Evolutionary conservation across 2,797 vertebrate species (phyloP), one percentile per base, ranked within the genome.

Genomic region (Glyptemys insculpta): DNA sequence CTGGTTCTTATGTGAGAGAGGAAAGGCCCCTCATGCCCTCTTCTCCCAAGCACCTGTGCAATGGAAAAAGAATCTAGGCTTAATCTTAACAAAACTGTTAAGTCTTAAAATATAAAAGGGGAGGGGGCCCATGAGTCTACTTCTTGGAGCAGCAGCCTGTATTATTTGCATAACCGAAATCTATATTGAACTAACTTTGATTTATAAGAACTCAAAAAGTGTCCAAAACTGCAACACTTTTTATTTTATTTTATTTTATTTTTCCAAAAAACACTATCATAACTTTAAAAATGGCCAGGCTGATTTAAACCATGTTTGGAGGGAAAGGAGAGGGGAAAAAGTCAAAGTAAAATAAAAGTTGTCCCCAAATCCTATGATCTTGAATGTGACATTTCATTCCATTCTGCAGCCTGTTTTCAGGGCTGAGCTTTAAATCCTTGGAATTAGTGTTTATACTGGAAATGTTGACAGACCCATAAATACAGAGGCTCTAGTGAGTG

Each of bases 381-480:
- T 88, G 57, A 8, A 56, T 49, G 50, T 92, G 82, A 65, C 0
- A 14, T 86, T 92, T 86, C 0, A 16, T 88, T 92, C 84, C 44
- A 27, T 8, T 89, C 54, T 56, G 62, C 8, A 89, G 87, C 52
- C 79, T 50, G 0, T 0, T 89, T 96, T 91, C 0, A 1, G 54
- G 86, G 81, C 87, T 87, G 88, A 88, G 68, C 11, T 86, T 85
- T 79, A 59, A 49, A 87, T 95, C 62, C 68, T 91, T 79, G n/a
- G 52, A 86, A 79, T 50, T 12, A 1, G 19, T 94, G 74, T 89
- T 94, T 92, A 86, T 76, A 94, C 68, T 57, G 79, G 74, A 93
- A 91, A 81, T 78, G 83, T 65, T 83, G 94, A 92, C 83, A 95
- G 91, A 86, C 31, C 74, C 89, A 86, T 96, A 91, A 97, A 97